Base-by-base conservation (phyloP, 23 tunicate species). In the Corella eumyota region DNA sequence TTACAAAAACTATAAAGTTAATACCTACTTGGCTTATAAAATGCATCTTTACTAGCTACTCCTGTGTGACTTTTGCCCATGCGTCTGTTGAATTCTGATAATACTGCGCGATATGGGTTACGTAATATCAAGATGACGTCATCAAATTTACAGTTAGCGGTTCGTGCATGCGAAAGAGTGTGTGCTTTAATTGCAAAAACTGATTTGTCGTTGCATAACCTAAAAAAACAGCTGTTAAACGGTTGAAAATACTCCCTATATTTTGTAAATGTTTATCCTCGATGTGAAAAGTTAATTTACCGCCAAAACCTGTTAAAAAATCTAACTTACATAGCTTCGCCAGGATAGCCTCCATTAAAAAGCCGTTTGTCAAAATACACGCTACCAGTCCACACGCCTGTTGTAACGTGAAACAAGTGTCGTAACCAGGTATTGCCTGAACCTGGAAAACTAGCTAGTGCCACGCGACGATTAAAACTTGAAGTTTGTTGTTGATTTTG, bases 331-430 rank as follows among this genome's bases (percentile, higher is more conserved):
- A 51, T 23, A 1, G 57, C 58, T 59, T 76, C 83, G 6, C 70
- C 83, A 17, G 33, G 62, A 47, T 67, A 76, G 0, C 83, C 83
- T 3, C 83, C 83, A 0, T 32, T n/a, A 47, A 9, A 67, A 6
- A 76, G 36, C 35, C 61, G 67, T 29, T 37, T 63, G 28, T 76
- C 83, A 9, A 35, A 44, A 34, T 76, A 76, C 22, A 76, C 61
- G 36, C 83, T 76, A 19, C 74, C 74, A n/a, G 83, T 76, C 83
- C 83, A 76, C 21, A 76, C 35, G 6, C 83, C 83, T 15, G 74
- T 76, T 5, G 83, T 70, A 30, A 55, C 76, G 54, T 67, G 73
- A 23, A 76, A 45, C 4, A 76, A 60, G 48, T 76, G 74, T 17
- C 83, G 58, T 1, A 64, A 19, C 83, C 83, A 76, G 11, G 83